Base-by-base conservation (phyloP, 2,888 invertebrate species). In the Aphidoletes aphidimyza region DNA sequence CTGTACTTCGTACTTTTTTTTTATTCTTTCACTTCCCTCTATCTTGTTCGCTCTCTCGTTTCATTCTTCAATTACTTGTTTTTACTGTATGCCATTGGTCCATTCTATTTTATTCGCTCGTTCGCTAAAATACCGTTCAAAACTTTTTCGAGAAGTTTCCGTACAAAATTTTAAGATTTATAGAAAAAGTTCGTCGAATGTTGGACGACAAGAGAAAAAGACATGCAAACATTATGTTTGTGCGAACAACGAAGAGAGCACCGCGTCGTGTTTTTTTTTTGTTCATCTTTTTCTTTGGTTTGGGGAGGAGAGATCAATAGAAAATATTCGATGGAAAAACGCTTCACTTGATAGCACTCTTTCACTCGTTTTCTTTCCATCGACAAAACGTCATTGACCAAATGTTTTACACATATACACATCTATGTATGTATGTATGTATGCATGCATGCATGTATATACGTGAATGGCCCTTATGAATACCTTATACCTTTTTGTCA, bases 141-240 rank as follows among this genome's bases (percentile, higher is more conserved):
- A 81, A 81, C 37, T 36, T 81, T 81, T 81, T 81, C 22, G 37
- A n/a, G 37, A 81, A 81, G 81, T 81, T 78, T 81, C 36, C 81
- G 81, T 81, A 81, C 30, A 69, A 69, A 69, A 69, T 69, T 69
- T 69, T 69, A 69, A 69, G 69, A 69, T 69, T 69, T 69, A 69
- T 69, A 69, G 69, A 69, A 69, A 69, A 69, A 69, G 69, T 69
- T 69, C 69, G 26, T 69, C 34, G n/a, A 69, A 69, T 30, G 69
- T 69, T 69, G 69, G 34, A 69, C 69, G 69, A 69, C 69, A 69
- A 69, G 14, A 69, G 69, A 69, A 69, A n/a, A 69, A 69, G 30
- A 34, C 69, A 69, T 69, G 69, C 69, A 69, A 69, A 69, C 69
- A 69, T 69, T 69, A 69, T 69, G 69, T 69, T 69, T 69, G 69